These are phyloP conservation scores for Gasterosteus aculeatus DNA, from an alignment of 2,113 vertebrate genomes.

Conservation along the genomic window DNA sequence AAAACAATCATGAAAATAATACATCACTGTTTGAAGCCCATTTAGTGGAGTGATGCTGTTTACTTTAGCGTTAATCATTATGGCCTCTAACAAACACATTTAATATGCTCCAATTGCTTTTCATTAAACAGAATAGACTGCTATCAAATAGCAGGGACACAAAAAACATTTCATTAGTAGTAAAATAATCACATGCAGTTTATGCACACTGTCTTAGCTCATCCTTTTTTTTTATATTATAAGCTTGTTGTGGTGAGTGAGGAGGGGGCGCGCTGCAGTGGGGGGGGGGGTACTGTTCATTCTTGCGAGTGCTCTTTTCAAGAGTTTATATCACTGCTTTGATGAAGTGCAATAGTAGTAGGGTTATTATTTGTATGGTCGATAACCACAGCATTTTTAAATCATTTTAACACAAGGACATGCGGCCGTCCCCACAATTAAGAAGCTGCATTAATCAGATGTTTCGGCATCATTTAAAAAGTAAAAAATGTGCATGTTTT, in stretches of 20 bases:
- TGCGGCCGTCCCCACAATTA: background rate
- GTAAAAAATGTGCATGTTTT: background rate
- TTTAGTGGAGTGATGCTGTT: background rate
- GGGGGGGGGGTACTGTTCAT: too few relatives aligned
- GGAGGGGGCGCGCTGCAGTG: background rate
- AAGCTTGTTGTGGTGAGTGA: background rate
- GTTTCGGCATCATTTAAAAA: background rate
- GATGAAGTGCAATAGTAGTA: background rate
- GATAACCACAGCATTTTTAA: background rate
- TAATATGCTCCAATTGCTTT: background rate
- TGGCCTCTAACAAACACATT: background rate
- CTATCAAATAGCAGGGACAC: background rate
- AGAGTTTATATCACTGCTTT: background rate
- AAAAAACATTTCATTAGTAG: background rate
- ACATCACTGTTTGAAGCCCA: background rate
- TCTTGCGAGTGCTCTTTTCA: background rate
- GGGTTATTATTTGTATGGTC: background rate
- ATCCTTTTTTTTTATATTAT: background rate
- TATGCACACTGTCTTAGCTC: background rate
- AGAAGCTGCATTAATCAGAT: background rate
- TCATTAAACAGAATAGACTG: background rate
- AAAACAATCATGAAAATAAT: background rate
- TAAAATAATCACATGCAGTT: background rate
- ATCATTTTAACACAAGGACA: too few relatives aligned
- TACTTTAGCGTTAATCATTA: slow-evolving; percentile 4